Conservation (phyloP, 2,888 invertebrate genomes). For the Pristionchus maxplancki region DNA sequence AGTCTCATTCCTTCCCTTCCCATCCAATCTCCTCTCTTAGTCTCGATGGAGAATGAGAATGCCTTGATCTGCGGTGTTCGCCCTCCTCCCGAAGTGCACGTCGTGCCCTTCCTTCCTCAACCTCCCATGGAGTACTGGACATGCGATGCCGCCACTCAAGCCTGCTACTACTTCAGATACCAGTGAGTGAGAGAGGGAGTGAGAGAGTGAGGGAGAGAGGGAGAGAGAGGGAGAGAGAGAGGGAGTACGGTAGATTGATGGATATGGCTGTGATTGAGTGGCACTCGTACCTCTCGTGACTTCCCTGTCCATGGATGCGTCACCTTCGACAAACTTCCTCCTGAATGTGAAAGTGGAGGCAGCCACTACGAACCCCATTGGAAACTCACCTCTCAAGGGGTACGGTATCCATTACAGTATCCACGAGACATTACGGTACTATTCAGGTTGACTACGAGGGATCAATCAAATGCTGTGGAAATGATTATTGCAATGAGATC, state of each 20-base stretch:
- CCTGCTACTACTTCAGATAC: not conserved
- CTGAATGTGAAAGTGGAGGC: not conserved
- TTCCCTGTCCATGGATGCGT: not conserved
- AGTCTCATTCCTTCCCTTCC: no score
- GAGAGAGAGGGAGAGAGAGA: not conserved
- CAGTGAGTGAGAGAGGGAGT: not conserved
- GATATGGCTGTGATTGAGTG: not conserved
- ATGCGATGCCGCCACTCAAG: not conserved
- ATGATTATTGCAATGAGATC: slow-evolving; percentile 14
- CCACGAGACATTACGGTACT: not conserved
- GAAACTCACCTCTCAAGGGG: not conserved
- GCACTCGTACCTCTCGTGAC: not conserved
- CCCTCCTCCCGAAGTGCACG: not conserved
- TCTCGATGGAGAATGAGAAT: not conserved
- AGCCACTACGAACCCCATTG: not conserved
- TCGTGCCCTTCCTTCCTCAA: not conserved
- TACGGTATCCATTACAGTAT: not conserved
- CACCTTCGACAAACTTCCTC: not conserved
- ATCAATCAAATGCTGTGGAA: slow-evolving; percentile 9
- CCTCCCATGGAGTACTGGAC: no score
- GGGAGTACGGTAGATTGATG: not conserved
- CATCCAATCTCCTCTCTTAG: not conserved
- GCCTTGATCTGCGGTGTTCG: not conserved
- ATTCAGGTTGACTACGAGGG: not conserved
- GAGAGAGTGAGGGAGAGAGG: not conserved